A percentile compares a stretch with the other conserved stretches of the same genome.
Evolutionary conservation across 2,888 invertebrate genomes (phyloP).

Genomic region (Argyresthia goedartella): DNA sequence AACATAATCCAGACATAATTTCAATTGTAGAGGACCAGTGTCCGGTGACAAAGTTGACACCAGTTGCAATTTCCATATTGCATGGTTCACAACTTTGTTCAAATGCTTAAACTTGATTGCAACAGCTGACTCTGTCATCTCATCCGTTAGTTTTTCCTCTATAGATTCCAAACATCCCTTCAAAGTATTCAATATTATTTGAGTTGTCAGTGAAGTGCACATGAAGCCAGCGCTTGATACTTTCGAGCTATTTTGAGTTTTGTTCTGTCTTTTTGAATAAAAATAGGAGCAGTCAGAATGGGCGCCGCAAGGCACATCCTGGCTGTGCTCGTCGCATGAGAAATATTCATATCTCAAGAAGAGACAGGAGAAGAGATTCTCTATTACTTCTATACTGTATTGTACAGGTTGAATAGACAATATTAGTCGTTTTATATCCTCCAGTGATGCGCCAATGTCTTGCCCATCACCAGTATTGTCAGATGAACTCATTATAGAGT

Average conservation of each 20-base stretch:
- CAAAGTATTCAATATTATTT: conserved; percentile 69
- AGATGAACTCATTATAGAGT: conserved; percentile 51
- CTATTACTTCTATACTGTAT: conserved; percentile 74
- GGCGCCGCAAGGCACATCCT: conserved; percentile 51
- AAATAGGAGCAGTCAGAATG: conserved; percentile 64
- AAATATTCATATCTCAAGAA: conserved; percentile 76
- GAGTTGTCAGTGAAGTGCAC: conserved; percentile 71
- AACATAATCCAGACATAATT: conserved; percentile 56
- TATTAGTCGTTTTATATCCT: conserved; percentile 58
- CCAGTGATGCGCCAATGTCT: conserved; percentile 47
- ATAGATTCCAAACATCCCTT: conserved; percentile 66
- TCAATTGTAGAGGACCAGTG: conserved; percentile 46
- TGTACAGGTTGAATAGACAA: conserved; percentile 53
- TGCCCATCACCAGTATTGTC: conserved; percentile 38
- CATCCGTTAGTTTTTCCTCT: conserved; percentile 36
- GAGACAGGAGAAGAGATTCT: conserved; percentile 79
- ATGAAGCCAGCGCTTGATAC: conserved; percentile 61
- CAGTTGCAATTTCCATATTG: conserved; percentile 79
- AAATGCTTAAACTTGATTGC: conserved; percentile 37
- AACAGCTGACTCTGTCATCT: conserved; percentile 30
- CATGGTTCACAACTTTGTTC: conserved; percentile 73
- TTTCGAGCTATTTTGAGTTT: conserved; percentile 26
- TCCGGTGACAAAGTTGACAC: conserved; percentile 70
- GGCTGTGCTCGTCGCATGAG: conserved; percentile 60
- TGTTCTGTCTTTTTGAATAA: conserved; percentile 51